Conservation (phyloP, 2,113 vertebrate genomes). For the Petrocephalus zakoni region DNA sequence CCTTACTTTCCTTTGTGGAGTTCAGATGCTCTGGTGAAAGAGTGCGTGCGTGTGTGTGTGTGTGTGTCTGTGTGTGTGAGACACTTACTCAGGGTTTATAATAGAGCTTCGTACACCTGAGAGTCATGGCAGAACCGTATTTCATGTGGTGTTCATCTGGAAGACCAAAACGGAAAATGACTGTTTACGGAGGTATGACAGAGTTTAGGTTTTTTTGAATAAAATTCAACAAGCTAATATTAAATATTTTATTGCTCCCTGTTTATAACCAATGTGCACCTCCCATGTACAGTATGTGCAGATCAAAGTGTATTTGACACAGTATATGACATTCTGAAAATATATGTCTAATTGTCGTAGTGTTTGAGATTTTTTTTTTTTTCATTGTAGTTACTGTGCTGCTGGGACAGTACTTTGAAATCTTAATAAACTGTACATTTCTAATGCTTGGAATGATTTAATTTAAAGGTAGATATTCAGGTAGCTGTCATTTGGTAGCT, state of each 20-base stretch:
- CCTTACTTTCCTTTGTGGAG: not conserved
- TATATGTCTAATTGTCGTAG: slow-evolving; percentile 12
- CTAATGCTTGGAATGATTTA: not conserved
- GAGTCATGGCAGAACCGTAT: not conserved
- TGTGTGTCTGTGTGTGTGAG: not conserved
- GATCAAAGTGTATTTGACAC: not conserved
- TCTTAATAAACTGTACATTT: slow-evolving; percentile 20
- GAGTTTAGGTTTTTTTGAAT: not conserved
- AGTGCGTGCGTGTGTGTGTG: not conserved
- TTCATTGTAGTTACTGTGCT: slow-evolving; percentile 32
- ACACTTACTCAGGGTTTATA: slow-evolving; percentile 6
- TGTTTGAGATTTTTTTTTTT: slow-evolving; percentile 32
- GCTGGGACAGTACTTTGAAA: slow-evolving; percentile 31
- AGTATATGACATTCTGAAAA: not conserved
- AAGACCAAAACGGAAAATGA: not conserved
- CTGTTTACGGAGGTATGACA: not conserved
- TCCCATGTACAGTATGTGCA: not conserved
- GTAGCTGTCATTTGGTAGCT: not conserved
- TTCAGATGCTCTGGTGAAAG: not conserved
- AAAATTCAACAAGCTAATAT: not conserved
- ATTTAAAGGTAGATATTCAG: not conserved
- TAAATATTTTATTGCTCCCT: not conserved
- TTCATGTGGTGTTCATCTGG: not conserved
- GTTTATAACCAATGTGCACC: not conserved
- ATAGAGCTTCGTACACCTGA: not conserved